Base-by-base conservation (phyloP, 2,797 vertebrate species). In the Glyptemys insculpta region DNA sequence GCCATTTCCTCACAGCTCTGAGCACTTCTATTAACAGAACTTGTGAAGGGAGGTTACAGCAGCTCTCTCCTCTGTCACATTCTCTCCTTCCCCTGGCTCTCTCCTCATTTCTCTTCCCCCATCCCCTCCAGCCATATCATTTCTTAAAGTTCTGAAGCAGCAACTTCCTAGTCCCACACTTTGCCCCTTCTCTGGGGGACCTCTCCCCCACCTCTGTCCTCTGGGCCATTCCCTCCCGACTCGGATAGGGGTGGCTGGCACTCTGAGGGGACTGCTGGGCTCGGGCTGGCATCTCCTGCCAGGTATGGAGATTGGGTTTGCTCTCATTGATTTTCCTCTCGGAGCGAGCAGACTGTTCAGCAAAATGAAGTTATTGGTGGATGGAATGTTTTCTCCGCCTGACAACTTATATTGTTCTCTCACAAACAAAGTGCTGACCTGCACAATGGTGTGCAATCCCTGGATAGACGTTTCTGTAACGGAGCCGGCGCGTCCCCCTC, bases 331-430 rank as follows among this genome's bases (percentile, higher is more conserved):
- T 93, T 68, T 83, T 78, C 44, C 34, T 68, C 65, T 90, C 18
- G 6, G 50, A 81, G 82, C 9, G 53, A 81, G 57, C 41, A 83
- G 80, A 23, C 19, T 14, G 83, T 27, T 92, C 81, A 57, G 79
- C 80, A 86, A 83, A 93, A 92, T 86, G 72, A 95, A 92, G 83
- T 86, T 91, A 94, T 31, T 44, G 29, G 88, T 6, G 21, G 62
- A 83, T 44, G 81, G 23, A 59, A 54, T 47, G 49, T 59, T 88
- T 86, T 83, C 85, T 76, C 80, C 49, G 82, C 85, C 57, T 87
- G 87, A 92, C 87, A 95, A 83, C 81, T 62, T 53, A 31, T 6
- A 74, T 54, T 72, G 80, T 85, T 88, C 21, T 52, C 82, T 81
- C 85, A 81, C 44, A 62, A 72, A 37, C 37, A 82, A 91, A 94